Evolutionary conservation across 2,888 invertebrate genomes (phyloP), one percentile per base, ranked within the genome.

Genomic region (Pyrochroa serraticornis): DNA sequence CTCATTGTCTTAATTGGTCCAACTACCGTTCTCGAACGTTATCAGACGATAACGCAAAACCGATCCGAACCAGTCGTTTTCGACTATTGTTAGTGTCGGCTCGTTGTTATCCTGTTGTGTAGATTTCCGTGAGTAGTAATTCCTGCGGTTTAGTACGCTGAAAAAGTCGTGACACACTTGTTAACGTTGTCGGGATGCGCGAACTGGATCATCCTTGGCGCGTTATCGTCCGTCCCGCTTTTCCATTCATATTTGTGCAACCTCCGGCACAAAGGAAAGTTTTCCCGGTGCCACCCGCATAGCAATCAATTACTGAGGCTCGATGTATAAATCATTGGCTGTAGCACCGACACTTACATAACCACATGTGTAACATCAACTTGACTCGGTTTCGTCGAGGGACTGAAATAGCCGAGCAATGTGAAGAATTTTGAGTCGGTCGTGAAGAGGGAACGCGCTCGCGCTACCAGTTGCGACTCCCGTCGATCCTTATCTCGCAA

Each of bases 211-310:
- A 42, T 43, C 51, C 51, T 51, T 51, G 51, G 43, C 51, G 43
- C 43, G 37, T 12, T 22, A 34, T 30, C 22, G 41, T 7, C 3
- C 30, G 10, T 7, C 36, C 9, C 13, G 41, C 14, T 42, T 32
- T 49, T 41, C 39, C 39, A 13, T 48, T 38, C 39, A 39, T 39
- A 48, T 48, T 49, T 50, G 50, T 50, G 50, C 50, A 50, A 50
- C 22, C 22, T 22, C 22, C 22, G 22, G 5, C 22, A 22, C 42
- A 50, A 50, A 50, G 10, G 50, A 50, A 50, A 50, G 50, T 48
- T 46, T 36, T 35, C 22, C 38, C 12, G 22, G 42, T 10, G 42
- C 51, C 51, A 37, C 51, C 51, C 51, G 51, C 51, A 51, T 51
- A 36, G 36, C 37, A 36, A 50, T 43, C 34, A 50, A 37, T 32